Percentiles rank a stretch among this genome's conserved stretches.
These are phyloP conservation scores for Gallinago media DNA, from an alignment of 2,113 vertebrate genomes.

Conservation along the genomic window DNA sequence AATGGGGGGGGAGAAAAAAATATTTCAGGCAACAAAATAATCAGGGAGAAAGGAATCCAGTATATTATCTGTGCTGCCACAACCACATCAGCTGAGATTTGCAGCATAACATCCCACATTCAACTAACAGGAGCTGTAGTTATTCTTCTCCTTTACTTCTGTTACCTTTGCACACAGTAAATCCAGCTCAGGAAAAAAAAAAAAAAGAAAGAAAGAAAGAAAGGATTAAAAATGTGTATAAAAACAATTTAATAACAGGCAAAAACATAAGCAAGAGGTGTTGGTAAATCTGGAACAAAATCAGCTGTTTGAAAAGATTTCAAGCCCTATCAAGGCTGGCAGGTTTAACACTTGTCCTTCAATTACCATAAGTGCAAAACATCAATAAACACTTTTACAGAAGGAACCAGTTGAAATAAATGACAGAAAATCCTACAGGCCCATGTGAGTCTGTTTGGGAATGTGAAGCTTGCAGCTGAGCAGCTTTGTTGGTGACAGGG, in stretches of 20 bases:
- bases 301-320: background rate
- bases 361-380: background rate
- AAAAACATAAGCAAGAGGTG: background rate
- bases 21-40: background rate
- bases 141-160: background rate
- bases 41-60: background rate
- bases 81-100: fast-evolving
- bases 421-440: background rate
- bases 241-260: background rate
- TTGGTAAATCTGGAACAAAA: background rate
- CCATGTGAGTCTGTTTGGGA: background rate
- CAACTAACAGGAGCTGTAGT: background rate
- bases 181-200: background rate
- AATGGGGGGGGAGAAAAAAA: no score
- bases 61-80: background rate
- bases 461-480: background rate
- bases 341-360: background rate
- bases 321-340: background rate
- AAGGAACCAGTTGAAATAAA: background rate
- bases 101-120: background rate
- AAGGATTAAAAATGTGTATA: background rate
- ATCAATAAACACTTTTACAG: background rate
- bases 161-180: background rate
- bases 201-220: background rate
- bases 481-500: background rate